Evolutionary conservation across 2,797 vertebrate genomes (phyloP).

Genomic region (Antennarius maculatus): DNA sequence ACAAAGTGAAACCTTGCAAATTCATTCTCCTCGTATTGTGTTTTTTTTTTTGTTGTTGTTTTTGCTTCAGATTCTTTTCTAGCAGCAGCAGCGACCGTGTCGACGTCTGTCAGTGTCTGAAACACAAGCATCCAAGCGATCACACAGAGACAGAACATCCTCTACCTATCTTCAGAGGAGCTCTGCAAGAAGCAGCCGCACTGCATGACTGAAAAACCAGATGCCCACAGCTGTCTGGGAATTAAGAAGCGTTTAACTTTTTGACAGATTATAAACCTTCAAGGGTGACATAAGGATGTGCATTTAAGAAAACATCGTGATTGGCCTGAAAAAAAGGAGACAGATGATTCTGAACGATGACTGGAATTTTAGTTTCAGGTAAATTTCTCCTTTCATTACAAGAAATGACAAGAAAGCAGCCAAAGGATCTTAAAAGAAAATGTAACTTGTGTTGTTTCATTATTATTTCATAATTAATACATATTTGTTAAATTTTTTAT

Average conservation of each 20-base stretch:
- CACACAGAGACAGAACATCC: conserved; percentile 5
- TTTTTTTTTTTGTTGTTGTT: no score
- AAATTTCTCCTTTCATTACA: no score
- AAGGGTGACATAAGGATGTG: conserved; percentile 21
- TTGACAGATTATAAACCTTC: conserved; percentile 31
- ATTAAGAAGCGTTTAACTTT: conserved; percentile 17
- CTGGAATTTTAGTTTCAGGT: conserved; percentile 9
- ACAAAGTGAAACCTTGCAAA: conserved; percentile 21
- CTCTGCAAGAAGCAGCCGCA: not conserved
- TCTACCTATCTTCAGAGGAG: conserved; percentile 15
- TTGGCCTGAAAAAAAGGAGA: conserved; percentile 17
- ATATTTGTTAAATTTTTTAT: no score
- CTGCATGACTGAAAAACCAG: not conserved
- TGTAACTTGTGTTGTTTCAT: no score
- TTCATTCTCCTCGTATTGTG: not conserved
- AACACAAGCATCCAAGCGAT: conserved; percentile 9
- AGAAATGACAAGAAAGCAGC: no score
- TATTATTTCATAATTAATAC: no score
- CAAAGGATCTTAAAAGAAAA: no score
- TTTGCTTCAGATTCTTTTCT: conserved; percentile 9
- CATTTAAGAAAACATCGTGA: conserved; percentile 22
- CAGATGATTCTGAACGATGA: conserved; percentile 21
- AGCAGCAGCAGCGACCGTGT: not conserved
- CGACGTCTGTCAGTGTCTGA: conserved; percentile 19
- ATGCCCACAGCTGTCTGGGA: conserved; percentile 20